A percentile compares a stretch with the other conserved stretches of the same genome.
Conservation (phyloP, 1,140 invertebrate genomes). For the Paralvinella palmiformis region DNA sequence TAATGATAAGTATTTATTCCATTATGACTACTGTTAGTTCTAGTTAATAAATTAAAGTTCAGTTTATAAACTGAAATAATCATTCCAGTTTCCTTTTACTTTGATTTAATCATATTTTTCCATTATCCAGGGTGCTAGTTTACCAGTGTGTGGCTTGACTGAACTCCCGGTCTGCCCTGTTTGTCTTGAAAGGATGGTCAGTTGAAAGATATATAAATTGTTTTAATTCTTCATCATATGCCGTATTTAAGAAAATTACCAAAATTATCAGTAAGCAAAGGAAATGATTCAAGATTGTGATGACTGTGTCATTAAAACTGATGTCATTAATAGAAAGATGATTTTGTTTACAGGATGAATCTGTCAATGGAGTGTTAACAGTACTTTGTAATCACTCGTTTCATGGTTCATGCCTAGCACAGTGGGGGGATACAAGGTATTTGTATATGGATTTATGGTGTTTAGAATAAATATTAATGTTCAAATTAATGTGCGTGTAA, state of each 20-base stretch:
- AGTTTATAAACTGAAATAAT: too few relatives aligned
- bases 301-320: too few relatives aligned
- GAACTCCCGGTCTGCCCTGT: conserved; percentile 98
- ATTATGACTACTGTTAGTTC: too few relatives aligned
- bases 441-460: too few relatives aligned
- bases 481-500: too few relatives aligned
- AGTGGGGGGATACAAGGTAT: conserved; percentile 87
- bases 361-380: conserved; percentile 92
- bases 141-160: conserved; percentile 61
- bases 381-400: conserved; percentile 98
- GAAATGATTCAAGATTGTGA: too few relatives aligned
- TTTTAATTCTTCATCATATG: neutral
- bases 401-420: conserved; percentile 86
- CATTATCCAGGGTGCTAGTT: conserved; percentile 37
- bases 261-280: neutral
- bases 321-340: neutral
- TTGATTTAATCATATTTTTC: neutral
- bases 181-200: conserved; percentile 77
- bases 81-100: too few relatives aligned
- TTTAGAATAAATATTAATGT: too few relatives aligned
- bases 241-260: neutral
- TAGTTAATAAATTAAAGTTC: too few relatives aligned
- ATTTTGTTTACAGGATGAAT: conserved; percentile 73
- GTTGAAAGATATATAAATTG: neutral
- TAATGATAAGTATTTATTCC: too few relatives aligned